These are phyloP conservation scores for Sceloporus tristichus DNA, from an alignment of 2,113 vertebrate species.

Conservation along the genomic window DNA sequence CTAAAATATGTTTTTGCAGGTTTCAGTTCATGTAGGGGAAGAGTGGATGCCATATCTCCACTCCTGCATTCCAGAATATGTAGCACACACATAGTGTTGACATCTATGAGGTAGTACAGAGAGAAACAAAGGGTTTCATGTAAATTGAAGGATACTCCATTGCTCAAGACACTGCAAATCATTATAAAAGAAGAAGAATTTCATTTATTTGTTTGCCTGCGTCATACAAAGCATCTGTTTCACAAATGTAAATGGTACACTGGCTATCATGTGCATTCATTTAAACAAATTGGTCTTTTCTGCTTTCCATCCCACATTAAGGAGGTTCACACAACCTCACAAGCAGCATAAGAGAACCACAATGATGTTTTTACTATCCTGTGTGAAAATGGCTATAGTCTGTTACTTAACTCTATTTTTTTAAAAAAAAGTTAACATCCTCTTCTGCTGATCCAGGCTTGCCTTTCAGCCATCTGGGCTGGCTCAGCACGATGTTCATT, in stretches of 20 bases:
- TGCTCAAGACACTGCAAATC: not conserved
- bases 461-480: not conserved
- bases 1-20: not conserved
- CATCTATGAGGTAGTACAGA: not conserved
- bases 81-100: not conserved
- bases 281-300: not conserved
- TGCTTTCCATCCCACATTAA: not conserved
- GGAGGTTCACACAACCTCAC: not conserved
- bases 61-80: not conserved
- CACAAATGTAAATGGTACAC: not conserved
- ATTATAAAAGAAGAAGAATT: not conserved
- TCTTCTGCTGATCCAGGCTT: not conserved
- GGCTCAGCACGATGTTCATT: not conserved
- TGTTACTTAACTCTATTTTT: not conserved
- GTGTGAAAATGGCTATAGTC: not conserved
- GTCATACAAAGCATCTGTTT: not conserved
- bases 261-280: not conserved
- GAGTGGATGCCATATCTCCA: not conserved
- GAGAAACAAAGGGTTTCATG: not conserved
- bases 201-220: constrained; percentile 7
- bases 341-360: not conserved
- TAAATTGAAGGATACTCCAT: not conserved
- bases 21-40: not conserved
- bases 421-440: not conserved
- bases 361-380: not conserved